Evolutionary conservation across 2,797 vertebrate genomes (phyloP).

Genomic region (Diplodus puntazzo): DNA sequence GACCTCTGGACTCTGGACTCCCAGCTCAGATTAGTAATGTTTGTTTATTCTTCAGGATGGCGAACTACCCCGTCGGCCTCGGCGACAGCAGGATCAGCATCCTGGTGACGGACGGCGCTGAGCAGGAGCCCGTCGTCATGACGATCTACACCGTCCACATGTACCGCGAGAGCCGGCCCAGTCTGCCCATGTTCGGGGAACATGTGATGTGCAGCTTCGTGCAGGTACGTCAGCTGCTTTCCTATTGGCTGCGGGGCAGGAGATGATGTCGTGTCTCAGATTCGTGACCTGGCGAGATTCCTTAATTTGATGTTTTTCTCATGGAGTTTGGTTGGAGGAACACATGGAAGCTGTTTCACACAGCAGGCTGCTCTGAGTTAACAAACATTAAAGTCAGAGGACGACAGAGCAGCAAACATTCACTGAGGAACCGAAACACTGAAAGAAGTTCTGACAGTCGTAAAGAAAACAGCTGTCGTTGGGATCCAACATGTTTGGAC

Average conservation of each 20-base stretch:
- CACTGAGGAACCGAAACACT: neutral
- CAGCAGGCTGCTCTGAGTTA: neutral
- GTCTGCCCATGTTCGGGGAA: slow-evolving; percentile 93
- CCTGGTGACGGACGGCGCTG: slow-evolving; percentile 85
- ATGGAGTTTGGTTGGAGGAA: neutral
- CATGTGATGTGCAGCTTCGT: slow-evolving; percentile 92
- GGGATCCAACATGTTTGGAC: neutral
- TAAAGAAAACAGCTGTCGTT: neutral
- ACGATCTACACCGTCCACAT: slow-evolving; percentile 91
- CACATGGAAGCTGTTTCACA: neutral
- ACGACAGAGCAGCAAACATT: neutral
- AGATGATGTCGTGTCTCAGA: slow-evolving; percentile 2
- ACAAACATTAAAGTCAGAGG: neutral
- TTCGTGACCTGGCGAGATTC: neutral
- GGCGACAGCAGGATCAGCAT: slow-evolving; percentile 90
- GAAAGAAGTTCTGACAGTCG: neutral
- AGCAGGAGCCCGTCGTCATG: slow-evolving; percentile 79
- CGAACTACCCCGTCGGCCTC: slow-evolving; percentile 91
- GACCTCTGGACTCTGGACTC: neutral
- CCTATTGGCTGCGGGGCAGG: neutral
- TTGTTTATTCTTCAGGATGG: slow-evolving; percentile 78
- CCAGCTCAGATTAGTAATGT: neutral
- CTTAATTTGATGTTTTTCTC: neutral
- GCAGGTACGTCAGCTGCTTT: slow-evolving; percentile 85
- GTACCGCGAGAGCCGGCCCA: slow-evolving; percentile 92